Evolutionary conservation across 2,113 vertebrate genomes (phyloP).

Genomic region (Carassius carassius): DNA sequence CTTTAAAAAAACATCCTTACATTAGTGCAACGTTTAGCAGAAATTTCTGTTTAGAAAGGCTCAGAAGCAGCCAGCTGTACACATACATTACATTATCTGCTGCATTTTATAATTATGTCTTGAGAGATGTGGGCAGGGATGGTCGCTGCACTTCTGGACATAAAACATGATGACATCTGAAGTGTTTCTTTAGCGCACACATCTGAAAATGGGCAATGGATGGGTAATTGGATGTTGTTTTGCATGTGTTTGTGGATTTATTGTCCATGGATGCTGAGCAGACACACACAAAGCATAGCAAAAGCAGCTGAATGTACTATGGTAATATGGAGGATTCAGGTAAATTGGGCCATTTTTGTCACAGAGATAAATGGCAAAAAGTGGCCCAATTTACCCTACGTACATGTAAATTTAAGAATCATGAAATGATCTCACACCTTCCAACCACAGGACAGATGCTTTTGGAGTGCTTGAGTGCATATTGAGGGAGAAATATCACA

Average conservation of each 20-base stretch:
- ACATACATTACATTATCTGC: conserved; percentile 16
- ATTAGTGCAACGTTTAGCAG: background rate
- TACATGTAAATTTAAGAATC: conserved; percentile 6
- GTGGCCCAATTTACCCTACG: background rate
- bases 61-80: background rate
- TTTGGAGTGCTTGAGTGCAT: conserved; percentile 3
- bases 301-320: background rate
- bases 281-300: background rate
- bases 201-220: conserved; percentile 1
- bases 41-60: background rate
- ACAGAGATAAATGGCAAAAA: background rate
- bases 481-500: conserved; percentile 5
- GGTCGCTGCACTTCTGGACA: background rate
- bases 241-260: background rate
- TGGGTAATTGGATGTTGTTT: conserved; percentile 4
- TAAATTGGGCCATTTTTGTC: conserved; percentile 12
- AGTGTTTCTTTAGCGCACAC: background rate
- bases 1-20: background rate
- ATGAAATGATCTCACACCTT: background rate
- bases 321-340: background rate
- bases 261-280: background rate
- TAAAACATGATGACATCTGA: background rate
- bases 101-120: conserved; percentile 11
- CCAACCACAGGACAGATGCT: background rate
- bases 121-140: conserved; percentile 15